A percentile compares a stretch with the other conserved stretches of the same genome.
phyloP scores from a whole-genome alignment of 2,113 vertebrate genomes.

The Psettodes erumei region DNA sequence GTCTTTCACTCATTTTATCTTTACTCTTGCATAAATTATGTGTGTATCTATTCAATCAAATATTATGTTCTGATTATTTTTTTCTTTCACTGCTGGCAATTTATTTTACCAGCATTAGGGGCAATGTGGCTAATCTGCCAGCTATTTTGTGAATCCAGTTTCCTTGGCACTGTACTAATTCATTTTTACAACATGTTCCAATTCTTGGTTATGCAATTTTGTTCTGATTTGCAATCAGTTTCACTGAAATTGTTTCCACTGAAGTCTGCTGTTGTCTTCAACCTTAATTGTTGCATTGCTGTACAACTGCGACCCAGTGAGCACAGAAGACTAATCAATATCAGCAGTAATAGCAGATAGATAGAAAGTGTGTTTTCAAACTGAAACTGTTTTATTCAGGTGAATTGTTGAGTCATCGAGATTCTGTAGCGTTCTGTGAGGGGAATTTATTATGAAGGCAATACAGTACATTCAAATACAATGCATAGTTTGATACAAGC shows the following conservation, averaged over 20 bases:
- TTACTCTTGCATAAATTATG: no score
- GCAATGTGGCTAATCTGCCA: neutral
- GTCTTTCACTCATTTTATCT: no score
- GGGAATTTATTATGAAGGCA: conserved; percentile 36
- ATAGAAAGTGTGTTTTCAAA: neutral
- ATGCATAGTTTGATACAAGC: neutral
- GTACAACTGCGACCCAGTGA: neutral
- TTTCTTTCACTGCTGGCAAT: neutral
- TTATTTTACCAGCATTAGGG: neutral
- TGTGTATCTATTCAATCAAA: neutral
- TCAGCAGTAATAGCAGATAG: neutral
- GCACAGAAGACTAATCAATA: neutral
- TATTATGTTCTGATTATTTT: neutral
- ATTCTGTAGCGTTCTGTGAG: conserved; percentile 4
- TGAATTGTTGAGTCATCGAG: neutral
- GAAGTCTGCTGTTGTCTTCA: neutral
- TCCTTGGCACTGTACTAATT: neutral
- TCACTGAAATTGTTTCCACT: neutral
- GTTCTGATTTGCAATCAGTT: neutral
- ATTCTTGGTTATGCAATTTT: neutral
- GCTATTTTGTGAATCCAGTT: neutral
- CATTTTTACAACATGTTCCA: neutral
- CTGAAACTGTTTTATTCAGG: neutral
- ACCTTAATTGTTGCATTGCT: neutral
- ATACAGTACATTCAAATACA: conserved; percentile 11